Evolutionary conservation across 2,113 vertebrate species (phyloP).

Genomic region (Pygoscelis antarcticus): DNA sequence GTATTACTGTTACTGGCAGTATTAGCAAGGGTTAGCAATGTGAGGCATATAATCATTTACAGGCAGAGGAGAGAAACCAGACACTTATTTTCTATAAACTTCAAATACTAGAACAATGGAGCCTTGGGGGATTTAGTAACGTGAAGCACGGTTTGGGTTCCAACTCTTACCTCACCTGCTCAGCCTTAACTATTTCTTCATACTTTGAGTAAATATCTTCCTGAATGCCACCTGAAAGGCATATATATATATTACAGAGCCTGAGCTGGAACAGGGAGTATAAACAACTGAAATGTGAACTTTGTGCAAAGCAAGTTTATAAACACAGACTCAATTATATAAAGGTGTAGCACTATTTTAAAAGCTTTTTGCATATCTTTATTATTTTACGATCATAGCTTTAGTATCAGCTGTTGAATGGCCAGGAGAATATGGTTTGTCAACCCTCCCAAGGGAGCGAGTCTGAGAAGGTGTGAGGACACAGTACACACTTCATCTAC

Average conservation of each 20-base stretch:
- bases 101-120: background rate
- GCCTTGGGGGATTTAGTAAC: background rate
- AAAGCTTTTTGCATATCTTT: background rate
- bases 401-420: background rate
- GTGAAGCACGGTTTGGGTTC: background rate
- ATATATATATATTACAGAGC: background rate
- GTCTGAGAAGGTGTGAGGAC: background rate
- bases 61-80: background rate
- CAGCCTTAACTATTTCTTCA: slow-evolving; percentile 6
- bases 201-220: background rate
- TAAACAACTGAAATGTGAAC: background rate
- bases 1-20: background rate
- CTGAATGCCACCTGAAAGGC: background rate
- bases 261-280: background rate
- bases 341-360: background rate
- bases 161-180: slow-evolving; percentile 30
- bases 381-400: background rate
- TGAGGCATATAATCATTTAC: slow-evolving; percentile 36
- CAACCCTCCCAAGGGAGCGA: background rate
- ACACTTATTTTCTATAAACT: background rate
- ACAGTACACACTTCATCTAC: background rate
- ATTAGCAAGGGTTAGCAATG: background rate
- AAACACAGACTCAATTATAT: background rate
- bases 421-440: background rate
- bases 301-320: background rate